Base-by-base conservation (phyloP, 2,888 invertebrate species). In the Brachyptera risi region DNA sequence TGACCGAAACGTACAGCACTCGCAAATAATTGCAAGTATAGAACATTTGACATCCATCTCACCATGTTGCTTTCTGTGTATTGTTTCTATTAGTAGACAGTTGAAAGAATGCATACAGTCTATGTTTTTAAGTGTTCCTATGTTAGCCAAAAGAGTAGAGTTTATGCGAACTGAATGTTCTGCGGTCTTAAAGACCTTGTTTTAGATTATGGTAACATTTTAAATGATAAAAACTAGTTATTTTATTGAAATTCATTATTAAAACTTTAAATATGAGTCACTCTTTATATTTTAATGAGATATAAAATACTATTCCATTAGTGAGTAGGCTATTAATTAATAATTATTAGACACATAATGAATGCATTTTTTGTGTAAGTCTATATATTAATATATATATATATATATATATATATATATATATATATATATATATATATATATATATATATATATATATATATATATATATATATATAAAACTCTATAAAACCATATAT, bases 121-220 rank as follows among this genome's bases (percentile, higher is more conserved):
- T 64, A 59, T 58, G 60, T 60, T 50, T 59, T 56, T 65, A 62
- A 61, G 63, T 65, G 65, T 65, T 65, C 65, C 65, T 65, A 65
- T 64, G 58, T 64, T 64, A 65, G 62, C 60, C 38, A 47, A 23
- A 61, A 60, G 49, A 60, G 27, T 38, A 47, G 56, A 40, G 38
- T 61, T 49, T 27, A 44, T 51, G 23, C 23, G 58, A 58, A 61
- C 51, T 62, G 37, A 56, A 60, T 63, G 65, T 65, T 63, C 63
- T 54, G 56, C 51, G 64, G 62, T 64, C 62, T 38, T 11, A 54
- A 60, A 47, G 63, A 62, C 61, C 64, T 44, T 60, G 58, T 60
- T 60, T 62, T 44, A 62, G 60, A 59, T 40, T 58, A 63, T 60
- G 19, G n/a, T 58, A 47, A 24, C 24, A 42, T 38, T 62, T 54